These are phyloP conservation scores for Synaphobranchus kaupii DNA, from an alignment of 2,797 vertebrate genomes.

Conservation along the genomic window DNA sequence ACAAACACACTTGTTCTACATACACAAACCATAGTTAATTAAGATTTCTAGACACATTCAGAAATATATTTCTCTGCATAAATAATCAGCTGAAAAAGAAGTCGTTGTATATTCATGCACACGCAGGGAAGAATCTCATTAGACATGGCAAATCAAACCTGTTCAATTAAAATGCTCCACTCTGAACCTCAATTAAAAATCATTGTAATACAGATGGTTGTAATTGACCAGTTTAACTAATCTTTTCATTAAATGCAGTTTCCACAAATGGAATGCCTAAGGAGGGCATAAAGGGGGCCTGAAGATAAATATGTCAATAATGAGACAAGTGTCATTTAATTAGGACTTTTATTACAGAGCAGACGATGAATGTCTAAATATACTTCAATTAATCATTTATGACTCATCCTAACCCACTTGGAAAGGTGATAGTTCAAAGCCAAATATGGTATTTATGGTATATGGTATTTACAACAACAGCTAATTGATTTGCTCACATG, in stretches of 20 bases:
- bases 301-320: background rate
- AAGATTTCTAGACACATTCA: background rate
- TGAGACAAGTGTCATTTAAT: background rate
- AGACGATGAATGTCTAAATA: background rate
- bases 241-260: conserved; percentile 4
- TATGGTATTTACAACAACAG: background rate
- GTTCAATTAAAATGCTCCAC: background rate
- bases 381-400: conserved; percentile 1
- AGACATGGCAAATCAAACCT: background rate
- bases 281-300: background rate
- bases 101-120: background rate
- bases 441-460: background rate
- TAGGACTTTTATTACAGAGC: background rate
- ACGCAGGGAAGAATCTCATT: background rate
- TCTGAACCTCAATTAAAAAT: background rate
- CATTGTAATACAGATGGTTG: background rate
- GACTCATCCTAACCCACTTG: background rate
- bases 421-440: background rate
- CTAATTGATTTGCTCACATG: background rate
- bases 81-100: background rate
- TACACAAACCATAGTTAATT: background rate
- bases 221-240: conserved; percentile 9
- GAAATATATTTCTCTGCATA: background rate
- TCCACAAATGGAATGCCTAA: background rate
- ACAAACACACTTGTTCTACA: background rate